phyloP scores from a whole-genome alignment of 2,888 invertebrate genomes.

The Tipula vernalis region DNA sequence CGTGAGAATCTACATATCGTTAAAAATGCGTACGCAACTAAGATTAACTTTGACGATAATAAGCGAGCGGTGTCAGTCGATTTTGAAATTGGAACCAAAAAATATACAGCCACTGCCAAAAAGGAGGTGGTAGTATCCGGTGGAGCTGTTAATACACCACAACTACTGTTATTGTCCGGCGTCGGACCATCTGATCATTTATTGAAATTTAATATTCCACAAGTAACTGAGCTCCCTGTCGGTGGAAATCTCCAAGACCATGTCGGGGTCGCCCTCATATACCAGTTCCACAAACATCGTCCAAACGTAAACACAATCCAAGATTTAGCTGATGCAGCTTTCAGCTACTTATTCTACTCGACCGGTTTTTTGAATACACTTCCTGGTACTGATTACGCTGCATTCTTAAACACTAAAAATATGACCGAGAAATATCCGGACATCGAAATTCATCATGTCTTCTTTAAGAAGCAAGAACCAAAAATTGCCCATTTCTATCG shows the following conservation, averaged over 20 bases:
- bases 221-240: conserved; percentile 45
- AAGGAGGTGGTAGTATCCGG: conserved; percentile 65
- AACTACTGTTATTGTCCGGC: conserved; percentile 68
- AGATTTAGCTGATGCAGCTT: conserved; percentile 20
- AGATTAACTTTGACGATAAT: conserved; percentile 38
- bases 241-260: conserved; percentile 61
- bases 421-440: conserved; percentile 42
- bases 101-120: conserved; percentile 31
- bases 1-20: conserved; percentile 46
- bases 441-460: conserved; percentile 39
- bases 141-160: conserved; percentile 65
- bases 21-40: conserved; percentile 42
- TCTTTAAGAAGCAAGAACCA: conserved; percentile 26
- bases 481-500: neutral
- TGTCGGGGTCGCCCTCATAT: conserved; percentile 8
- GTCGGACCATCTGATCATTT: conserved; percentile 52
- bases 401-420: conserved; percentile 42
- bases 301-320: conserved; percentile 22
- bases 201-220: conserved; percentile 40
- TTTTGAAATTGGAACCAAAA: conserved; percentile 20
- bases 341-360: conserved; percentile 35
- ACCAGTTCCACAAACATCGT: neutral
- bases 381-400: conserved; percentile 38
- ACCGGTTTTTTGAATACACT: conserved; percentile 36
- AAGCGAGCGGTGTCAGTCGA: conserved; percentile 37